phyloP scores from a whole-genome alignment of 2,113 vertebrate genomes.

The Sprattus sprattus region DNA sequence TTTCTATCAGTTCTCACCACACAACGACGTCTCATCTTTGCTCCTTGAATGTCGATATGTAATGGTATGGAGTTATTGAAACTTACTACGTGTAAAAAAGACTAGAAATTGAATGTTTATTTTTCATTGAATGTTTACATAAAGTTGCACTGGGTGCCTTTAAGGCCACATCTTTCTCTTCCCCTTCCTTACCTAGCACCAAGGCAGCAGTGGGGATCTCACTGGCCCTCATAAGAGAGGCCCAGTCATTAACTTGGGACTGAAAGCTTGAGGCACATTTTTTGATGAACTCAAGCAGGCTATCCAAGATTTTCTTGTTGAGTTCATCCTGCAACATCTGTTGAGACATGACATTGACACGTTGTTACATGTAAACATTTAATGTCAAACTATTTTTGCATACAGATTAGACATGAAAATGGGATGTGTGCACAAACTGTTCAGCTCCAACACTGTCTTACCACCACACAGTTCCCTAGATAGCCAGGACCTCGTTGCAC shows the following conservation, averaged over 20 bases:
- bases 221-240: conserved; percentile 76
- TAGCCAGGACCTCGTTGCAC: not conserved
- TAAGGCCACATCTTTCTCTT: not conserved
- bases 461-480: too few species aligned
- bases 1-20: too few species aligned
- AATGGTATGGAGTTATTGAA: too few species aligned
- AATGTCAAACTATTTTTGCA: not conserved
- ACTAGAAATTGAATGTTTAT: too few species aligned
- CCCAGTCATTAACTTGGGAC: conserved; percentile 75
- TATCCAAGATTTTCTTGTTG: conserved; percentile 86
- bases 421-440: too few species aligned
- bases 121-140: too few species aligned
- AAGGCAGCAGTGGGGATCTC: conserved; percentile 94
- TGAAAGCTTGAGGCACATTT: conserved; percentile 71
- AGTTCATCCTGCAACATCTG: conserved; percentile 87
- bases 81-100: too few species aligned
- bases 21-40: too few species aligned
- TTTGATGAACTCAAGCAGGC: conserved; percentile 79
- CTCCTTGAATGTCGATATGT: too few species aligned
- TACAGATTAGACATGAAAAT: not conserved
- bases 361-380: not conserved
- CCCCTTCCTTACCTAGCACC: conserved; percentile 73
- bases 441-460: not conserved
- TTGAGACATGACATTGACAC: not conserved
- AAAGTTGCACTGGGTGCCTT: too few species aligned